Percentiles rank a stretch among this genome's conserved stretches.
Evolutionary conservation across 2,888 invertebrate genomes (phyloP).

Genomic region (Lycophotia porphyrea): DNA sequence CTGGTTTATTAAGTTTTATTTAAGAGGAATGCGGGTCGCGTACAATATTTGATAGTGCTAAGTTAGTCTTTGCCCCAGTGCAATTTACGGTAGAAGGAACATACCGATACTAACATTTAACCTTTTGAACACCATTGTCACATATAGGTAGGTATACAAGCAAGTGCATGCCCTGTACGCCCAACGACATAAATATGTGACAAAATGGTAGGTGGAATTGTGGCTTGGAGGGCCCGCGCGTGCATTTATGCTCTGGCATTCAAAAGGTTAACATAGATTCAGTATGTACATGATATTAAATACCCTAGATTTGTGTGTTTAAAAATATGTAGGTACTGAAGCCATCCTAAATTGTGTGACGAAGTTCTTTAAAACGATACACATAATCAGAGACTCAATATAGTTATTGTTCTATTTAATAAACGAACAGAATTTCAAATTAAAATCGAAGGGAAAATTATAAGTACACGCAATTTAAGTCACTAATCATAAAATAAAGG

Average conservation of each 20-base stretch:
- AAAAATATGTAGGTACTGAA: background rate
- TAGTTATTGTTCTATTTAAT: background rate
- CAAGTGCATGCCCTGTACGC: too few species aligned
- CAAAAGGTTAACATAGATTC: too few species aligned
- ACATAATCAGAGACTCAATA: background rate
- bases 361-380: background rate
- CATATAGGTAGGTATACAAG: too few species aligned
- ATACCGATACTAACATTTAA: background rate
- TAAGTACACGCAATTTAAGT: conserved; percentile 7
- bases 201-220: too few species aligned
- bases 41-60: background rate
- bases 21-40: background rate
- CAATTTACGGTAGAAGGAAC: background rate
- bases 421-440: background rate
- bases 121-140: too few species aligned
- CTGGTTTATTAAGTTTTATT: conserved; percentile 2
- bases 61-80: background rate
- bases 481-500: conserved; percentile 10
- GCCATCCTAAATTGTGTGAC: background rate
- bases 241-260: too few species aligned
- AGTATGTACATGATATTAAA: background rate
- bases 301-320: background rate
- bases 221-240: too few species aligned
- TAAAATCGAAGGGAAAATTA: conserved; percentile 10
- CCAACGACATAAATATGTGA: too few species aligned